Conservation (phyloP, 2,113 vertebrate genomes). For the Chitala chitala region DNA sequence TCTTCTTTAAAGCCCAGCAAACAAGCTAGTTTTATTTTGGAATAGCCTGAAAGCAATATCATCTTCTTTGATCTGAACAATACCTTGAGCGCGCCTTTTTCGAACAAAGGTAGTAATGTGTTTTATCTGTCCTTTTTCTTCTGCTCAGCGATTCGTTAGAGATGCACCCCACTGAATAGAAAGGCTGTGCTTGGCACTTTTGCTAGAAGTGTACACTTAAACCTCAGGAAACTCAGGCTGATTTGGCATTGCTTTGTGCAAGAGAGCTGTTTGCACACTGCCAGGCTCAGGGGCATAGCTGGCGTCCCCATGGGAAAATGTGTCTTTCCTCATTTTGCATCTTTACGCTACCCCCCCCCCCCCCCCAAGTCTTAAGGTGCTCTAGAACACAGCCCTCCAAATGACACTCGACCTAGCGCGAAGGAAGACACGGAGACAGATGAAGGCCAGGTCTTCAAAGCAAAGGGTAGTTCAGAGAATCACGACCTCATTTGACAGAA, state of each 20-base stretch:
- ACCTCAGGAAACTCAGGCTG: constrained; percentile 3
- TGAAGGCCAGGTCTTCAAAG: neutral
- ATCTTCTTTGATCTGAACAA: constrained; percentile 22
- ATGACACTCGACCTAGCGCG: neutral
- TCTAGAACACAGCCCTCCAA: neutral
- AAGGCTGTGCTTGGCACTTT: constrained; percentile 11
- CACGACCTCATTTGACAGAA: neutral
- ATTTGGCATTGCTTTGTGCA: constrained; percentile 11
- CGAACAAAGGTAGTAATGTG: constrained; percentile 3
- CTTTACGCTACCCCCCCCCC: neutral
- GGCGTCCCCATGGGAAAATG: neutral
- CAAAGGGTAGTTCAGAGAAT: neutral
- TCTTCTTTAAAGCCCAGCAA: constrained; percentile 12
- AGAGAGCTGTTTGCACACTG: neutral
- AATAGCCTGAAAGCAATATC: constrained; percentile 16
- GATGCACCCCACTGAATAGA: constrained; percentile 18
- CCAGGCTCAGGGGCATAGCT: neutral
- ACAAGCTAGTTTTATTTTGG: constrained; percentile 11
- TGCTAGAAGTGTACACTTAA: neutral
- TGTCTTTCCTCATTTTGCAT: constrained; percentile 10
- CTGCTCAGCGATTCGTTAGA: constrained; percentile 18
- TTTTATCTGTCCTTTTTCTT: constrained; percentile 11
- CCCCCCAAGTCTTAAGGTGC: constrained; percentile 5
- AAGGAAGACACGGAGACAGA: neutral
- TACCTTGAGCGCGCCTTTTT: constrained; percentile 17